Conservation (phyloP, 2,797 vertebrate species). For the Tokudaia muenninki region DNA sequence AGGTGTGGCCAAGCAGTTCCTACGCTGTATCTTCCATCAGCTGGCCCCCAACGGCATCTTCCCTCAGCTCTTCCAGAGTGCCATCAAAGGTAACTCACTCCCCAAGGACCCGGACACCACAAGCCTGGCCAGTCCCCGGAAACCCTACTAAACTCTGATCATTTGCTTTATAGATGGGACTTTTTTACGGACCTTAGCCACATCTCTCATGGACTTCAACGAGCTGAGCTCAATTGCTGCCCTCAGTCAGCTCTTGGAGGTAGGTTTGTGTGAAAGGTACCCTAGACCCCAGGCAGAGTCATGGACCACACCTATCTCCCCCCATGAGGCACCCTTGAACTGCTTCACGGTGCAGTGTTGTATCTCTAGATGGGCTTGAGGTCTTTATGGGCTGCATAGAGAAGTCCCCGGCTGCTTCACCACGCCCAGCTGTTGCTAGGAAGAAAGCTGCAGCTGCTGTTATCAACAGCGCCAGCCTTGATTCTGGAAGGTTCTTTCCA, state of each 20-base stretch:
- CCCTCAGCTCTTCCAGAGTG: slow-evolving; percentile 98
- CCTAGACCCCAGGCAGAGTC: not conserved
- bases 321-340: not conserved
- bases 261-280: slow-evolving; percentile 81
- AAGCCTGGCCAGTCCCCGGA: not conserved
- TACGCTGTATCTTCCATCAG: slow-evolving; percentile 98
- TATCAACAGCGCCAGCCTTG: not conserved
- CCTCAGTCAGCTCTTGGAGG: slow-evolving; percentile 98
- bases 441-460: not conserved
- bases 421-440: not conserved
- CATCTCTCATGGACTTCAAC: slow-evolving; percentile 96
- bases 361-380: rapidly evolving
- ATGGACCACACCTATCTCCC: not conserved
- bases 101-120: not conserved
- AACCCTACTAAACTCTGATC: slow-evolving; percentile 35
- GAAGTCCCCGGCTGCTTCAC: not conserved
- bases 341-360: not conserved
- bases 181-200: slow-evolving; percentile 96
- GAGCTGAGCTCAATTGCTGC: slow-evolving; percentile 98
- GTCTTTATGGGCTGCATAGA: not conserved
- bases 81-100: slow-evolving; percentile 94
- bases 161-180: slow-evolving; percentile 93
- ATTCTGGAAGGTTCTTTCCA: not conserved
- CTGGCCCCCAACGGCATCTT: slow-evolving; percentile 98
- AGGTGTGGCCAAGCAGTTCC: slow-evolving; percentile 99